These are phyloP conservation scores for Turdus rufiventris DNA, from an alignment of 2,113 vertebrate genomes.

Conservation along the genomic window DNA sequence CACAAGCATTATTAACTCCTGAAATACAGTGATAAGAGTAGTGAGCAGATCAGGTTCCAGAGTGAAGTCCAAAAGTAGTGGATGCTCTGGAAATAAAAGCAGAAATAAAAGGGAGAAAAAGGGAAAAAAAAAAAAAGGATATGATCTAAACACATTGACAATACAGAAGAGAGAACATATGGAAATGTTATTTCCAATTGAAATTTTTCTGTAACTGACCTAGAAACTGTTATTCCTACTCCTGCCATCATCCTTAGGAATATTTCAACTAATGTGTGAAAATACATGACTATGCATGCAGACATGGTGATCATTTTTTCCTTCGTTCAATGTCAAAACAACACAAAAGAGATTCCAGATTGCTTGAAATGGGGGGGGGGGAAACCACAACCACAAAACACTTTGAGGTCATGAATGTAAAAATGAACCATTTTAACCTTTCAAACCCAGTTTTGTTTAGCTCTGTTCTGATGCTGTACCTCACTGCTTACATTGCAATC, in stretches of 20 bases:
- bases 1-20: neutral
- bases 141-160: neutral
- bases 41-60: neutral
- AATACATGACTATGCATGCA: neutral
- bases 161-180: neutral
- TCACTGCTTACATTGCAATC: neutral
- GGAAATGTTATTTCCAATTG: neutral
- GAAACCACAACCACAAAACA: neutral
- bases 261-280: neutral
- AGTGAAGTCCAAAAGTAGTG: neutral
- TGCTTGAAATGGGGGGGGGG: neutral
- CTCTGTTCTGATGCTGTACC: neutral
- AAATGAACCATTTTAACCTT: neutral
- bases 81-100: neutral
- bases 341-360: neutral
- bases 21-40: neutral
- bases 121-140: neutral
- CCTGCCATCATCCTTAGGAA: neutral
- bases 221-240: neutral
- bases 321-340: accelerated
- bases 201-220: neutral
- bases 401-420: neutral
- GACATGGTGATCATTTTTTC: neutral
- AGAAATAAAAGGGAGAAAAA: neutral
- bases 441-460: neutral